These are phyloP conservation scores for Coleophora flavipennella DNA, from an alignment of 2,888 invertebrate genomes.

Conservation along the genomic window DNA sequence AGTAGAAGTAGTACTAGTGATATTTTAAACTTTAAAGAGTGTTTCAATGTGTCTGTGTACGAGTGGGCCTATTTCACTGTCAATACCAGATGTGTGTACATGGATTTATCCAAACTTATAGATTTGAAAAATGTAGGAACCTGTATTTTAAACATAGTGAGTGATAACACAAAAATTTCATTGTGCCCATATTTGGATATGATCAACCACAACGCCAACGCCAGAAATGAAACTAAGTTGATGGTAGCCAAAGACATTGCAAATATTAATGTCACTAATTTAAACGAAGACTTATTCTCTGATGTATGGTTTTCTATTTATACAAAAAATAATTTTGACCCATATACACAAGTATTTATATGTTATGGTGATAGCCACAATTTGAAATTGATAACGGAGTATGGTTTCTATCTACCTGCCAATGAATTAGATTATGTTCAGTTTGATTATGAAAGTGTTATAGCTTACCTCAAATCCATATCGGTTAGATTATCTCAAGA, in stretches of 20 bases:
- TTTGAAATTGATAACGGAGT: slow-evolving; percentile 85
- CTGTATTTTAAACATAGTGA: slow-evolving; percentile 51
- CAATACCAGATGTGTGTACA: slow-evolving; percentile 88
- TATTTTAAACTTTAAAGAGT: slow-evolving; percentile 48
- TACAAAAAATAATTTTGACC: slow-evolving; percentile 67
- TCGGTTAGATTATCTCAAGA: slow-evolving; percentile 62
- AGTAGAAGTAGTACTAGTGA: slow-evolving; percentile 38
- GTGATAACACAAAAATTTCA: slow-evolving; percentile 78
- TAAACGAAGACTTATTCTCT: slow-evolving; percentile 44
- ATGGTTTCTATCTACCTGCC: slow-evolving; percentile 83
- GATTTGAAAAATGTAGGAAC: slow-evolving; percentile 54
- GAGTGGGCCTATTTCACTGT: slow-evolving; percentile 89
- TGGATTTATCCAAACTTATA: slow-evolving; percentile 66
- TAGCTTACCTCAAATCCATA: slow-evolving; percentile 42
- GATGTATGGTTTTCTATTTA: slow-evolving; percentile 59
- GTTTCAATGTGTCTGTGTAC: slow-evolving; percentile 71
- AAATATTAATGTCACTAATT: slow-evolving; percentile 34
- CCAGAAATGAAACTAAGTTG: slow-evolving; percentile 68
- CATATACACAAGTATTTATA: slow-evolving; percentile 86
- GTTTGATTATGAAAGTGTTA: slow-evolving; percentile 71
- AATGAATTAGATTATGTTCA: slow-evolving; percentile 80
- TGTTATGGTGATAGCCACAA: slow-evolving; percentile 90
- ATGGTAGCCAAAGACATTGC: slow-evolving; percentile 41
- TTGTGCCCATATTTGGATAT: slow-evolving; percentile 91
- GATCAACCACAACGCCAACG: slow-evolving; percentile 85